Evolutionary conservation across 2,888 invertebrate species (phyloP).

Genomic region (Uloborus plumipes): DNA sequence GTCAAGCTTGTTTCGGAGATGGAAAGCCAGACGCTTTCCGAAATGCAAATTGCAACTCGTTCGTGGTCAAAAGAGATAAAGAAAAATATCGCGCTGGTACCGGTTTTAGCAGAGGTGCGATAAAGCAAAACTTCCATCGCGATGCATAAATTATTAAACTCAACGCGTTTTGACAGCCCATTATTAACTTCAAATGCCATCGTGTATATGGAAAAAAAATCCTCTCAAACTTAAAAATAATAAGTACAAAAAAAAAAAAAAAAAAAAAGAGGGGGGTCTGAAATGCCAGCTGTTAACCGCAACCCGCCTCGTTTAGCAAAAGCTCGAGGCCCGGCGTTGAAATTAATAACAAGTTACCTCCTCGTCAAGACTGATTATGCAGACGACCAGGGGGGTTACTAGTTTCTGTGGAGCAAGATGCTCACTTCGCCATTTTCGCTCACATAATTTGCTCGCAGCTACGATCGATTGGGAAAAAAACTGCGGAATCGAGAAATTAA

Average conservation of each 20-base stretch:
- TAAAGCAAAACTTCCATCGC: too few species aligned
- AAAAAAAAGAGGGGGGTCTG: neutral
- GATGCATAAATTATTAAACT: constrained; percentile 57
- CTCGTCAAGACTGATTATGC: constrained; percentile 51
- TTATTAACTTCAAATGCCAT: constrained; percentile 40
- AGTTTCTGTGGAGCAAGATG: too few species aligned
- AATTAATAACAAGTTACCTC: constrained; percentile 50
- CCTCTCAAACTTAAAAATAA: constrained; percentile 25
- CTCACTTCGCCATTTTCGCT: too few species aligned
- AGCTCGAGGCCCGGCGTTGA: constrained; percentile 29
- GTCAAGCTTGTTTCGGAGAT: too few species aligned
- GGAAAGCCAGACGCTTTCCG: too few species aligned
- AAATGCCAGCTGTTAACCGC: constrained; percentile 50
- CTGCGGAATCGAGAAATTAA: too few species aligned
- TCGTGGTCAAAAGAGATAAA: too few species aligned
- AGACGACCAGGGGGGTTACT: constrained; percentile 5
- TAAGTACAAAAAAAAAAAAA: constrained; percentile 11
- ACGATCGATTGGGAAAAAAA: too few species aligned
- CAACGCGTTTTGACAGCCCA: constrained; percentile 52
- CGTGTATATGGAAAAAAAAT: constrained; percentile 19
- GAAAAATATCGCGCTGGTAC: too few species aligned
- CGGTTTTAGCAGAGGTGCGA: too few species aligned
- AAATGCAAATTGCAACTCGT: too few species aligned
- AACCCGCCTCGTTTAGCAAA: constrained; percentile 29
- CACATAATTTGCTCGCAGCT: too few species aligned